Evolutionary conservation across 1,140 invertebrate genomes (phyloP), one percentile per base, ranked within the genome.

Genomic region (Pogonomyrmex californicus): DNA sequence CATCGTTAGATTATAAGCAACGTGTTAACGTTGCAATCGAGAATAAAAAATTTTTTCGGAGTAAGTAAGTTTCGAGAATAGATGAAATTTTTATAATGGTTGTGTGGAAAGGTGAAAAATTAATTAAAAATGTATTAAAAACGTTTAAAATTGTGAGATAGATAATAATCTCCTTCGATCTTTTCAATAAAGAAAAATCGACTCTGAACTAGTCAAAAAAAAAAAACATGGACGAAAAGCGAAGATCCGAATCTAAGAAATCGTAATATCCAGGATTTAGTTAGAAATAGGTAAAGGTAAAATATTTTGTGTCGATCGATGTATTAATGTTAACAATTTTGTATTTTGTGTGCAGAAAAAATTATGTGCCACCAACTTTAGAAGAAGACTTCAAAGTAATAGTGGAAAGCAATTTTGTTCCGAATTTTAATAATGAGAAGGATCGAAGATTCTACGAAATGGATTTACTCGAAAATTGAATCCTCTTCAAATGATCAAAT

Each of bases 321-420:
- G 2, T 41, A 23, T 73, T 44, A 63, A 33, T 14, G 30, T 60
- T 51, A 54, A 23, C 10, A 7, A 1, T 71, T 62, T 76, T 87
- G 70, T 92, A 71, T 89, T 91, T 87, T 86, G 23, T 94, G 96
- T 96, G 90, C 95, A 98, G 97, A 91, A 97, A 97, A 76, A 98
- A 98, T 94, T 99, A 96, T 92, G 95, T 97, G 89, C 95, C 97
- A 51, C 99, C 99, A 4, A 96, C 92, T 6, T 86, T 96, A 78
- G 96, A 95, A 2, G 99, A 99, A 96, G 98, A 98, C 1, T 99
- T 99, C 91, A 93, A 93, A 54, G 97, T 98, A 94, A 97, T 99
- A 60, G 95, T 98, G 2, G 96, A 97, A 92, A 96, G 99, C 0
- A 97, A 98, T 92, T 98, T 99, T 95, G 96, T 97, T 79, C 97